Percentiles rank a stretch among this genome's conserved stretches.
These are phyloP conservation scores for Lutraria lutraria DNA, from an alignment of 2,888 invertebrate genomes.

Conservation along the genomic window DNA sequence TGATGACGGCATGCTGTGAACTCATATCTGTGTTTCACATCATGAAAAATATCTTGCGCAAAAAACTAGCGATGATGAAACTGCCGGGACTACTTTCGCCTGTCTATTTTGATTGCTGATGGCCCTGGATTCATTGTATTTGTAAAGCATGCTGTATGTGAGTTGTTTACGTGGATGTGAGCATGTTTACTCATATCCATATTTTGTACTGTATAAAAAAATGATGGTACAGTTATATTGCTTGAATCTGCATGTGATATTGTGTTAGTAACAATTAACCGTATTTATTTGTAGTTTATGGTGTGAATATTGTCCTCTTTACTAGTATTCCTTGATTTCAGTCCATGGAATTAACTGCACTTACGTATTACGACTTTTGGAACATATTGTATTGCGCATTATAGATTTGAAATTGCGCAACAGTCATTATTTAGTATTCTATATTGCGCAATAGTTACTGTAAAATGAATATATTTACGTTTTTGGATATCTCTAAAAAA, in stretches of 20 bases:
- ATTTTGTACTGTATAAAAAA: not conserved
- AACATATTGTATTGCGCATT: not conserved
- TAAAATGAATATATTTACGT: not conserved
- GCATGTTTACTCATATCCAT: not conserved
- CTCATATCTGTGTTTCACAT: not conserved
- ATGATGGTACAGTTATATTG: not conserved
- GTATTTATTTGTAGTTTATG: not conserved
- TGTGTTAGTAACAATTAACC: not conserved
- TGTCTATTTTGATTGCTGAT: not conserved
- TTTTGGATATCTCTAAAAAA: no score
- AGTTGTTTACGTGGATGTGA: conserved; percentile 14
- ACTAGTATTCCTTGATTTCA: not conserved
- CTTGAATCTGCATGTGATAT: not conserved
- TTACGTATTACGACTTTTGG: not conserved
- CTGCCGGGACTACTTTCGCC: conserved; percentile 9
- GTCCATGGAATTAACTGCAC: not conserved
- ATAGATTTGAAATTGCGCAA: conserved; percentile 1
- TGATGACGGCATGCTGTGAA: not conserved
- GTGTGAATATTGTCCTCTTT: not conserved
- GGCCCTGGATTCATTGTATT: not conserved
- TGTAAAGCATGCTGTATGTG: not conserved
- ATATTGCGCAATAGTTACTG: not conserved
- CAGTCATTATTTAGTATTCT: not conserved
- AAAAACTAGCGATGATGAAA: conserved; percentile 1
- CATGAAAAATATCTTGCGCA: conserved; percentile 9